A percentile compares a stretch with the other conserved stretches of the same genome.
phyloP scores from a whole-genome alignment of 2,113 vertebrate species.

The Sclerurus mexicanus region DNA sequence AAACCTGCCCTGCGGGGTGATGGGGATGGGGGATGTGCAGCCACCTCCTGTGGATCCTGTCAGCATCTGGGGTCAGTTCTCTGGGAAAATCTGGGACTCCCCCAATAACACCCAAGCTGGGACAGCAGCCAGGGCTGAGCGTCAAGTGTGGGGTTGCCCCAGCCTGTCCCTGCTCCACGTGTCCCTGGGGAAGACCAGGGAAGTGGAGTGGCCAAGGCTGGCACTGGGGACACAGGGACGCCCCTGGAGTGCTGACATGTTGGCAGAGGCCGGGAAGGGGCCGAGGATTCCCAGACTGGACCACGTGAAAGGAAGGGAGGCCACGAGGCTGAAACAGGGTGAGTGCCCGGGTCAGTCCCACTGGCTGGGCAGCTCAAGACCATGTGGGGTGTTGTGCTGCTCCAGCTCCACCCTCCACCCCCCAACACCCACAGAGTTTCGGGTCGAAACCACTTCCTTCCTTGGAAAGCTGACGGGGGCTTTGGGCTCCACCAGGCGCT shows the following conservation, averaged over 20 bases:
- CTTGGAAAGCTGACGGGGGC: not conserved
- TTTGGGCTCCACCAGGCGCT: not conserved
- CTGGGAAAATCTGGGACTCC: not conserved
- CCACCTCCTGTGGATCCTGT: accelerated
- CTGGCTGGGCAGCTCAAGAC: accelerated
- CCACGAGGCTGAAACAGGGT: not conserved
- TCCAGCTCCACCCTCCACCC: not conserved
- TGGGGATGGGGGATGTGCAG: not conserved
- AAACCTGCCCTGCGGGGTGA: accelerated
- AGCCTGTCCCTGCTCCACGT: accelerated
- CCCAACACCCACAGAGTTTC: not conserved
- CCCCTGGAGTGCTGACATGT: accelerated
- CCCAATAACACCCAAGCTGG: accelerated
- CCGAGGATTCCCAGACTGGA: accelerated
- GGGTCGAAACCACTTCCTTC: constrained; percentile 29
- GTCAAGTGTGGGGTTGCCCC: not conserved
- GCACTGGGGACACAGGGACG: not conserved
- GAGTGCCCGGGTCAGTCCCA: not conserved
- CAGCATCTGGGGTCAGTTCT: not conserved
- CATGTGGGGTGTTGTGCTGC: not conserved
- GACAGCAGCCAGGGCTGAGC: not conserved
- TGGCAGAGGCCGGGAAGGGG: not conserved
- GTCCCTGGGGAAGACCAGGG: not conserved
- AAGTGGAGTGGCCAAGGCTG: accelerated
- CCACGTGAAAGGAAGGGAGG: not conserved